Conservation (phyloP, 2,797 vertebrate genomes). For the Cygnus olor region DNA sequence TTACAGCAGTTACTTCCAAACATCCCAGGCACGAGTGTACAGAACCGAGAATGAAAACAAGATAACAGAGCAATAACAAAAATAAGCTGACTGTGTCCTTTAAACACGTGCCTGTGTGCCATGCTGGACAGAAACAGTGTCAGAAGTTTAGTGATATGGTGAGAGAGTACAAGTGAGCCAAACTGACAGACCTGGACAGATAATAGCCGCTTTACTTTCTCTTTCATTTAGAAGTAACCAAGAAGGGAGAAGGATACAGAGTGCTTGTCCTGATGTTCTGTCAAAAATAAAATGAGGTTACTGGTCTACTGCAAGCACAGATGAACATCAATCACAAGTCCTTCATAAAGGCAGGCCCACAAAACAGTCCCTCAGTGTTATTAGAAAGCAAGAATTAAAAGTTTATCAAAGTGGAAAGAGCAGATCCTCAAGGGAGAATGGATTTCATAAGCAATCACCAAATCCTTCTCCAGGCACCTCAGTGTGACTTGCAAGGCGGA, state of each 20-base stretch:
- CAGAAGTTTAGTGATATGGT: background rate
- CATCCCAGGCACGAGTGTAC: background rate
- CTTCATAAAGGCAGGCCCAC: background rate
- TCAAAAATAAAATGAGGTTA: constrained; percentile 34
- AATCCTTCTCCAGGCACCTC: constrained; percentile 44
- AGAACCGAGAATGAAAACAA: constrained; percentile 9
- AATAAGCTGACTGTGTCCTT: background rate
- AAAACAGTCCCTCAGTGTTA: background rate
- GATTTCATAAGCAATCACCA: constrained; percentile 56
- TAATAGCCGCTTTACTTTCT: background rate
- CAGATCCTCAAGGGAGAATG: constrained; percentile 57
- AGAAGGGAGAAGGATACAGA: background rate
- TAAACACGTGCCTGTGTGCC: background rate
- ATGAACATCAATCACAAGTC: constrained; percentile 23
- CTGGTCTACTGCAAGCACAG: background rate
- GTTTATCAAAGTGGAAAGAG: constrained; percentile 69
- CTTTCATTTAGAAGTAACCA: background rate
- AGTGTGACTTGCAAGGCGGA: background rate
- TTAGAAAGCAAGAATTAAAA: constrained; percentile 56
- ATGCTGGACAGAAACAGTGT: background rate
- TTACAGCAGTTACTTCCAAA: constrained; percentile 31
- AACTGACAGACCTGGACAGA: background rate
- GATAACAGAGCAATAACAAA: background rate
- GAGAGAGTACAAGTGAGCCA: background rate
- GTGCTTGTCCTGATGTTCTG: background rate